Evolutionary conservation across 2,113 vertebrate genomes (phyloP), one percentile per base, ranked within the genome.

Genomic region (Sylvietta virens): DNA sequence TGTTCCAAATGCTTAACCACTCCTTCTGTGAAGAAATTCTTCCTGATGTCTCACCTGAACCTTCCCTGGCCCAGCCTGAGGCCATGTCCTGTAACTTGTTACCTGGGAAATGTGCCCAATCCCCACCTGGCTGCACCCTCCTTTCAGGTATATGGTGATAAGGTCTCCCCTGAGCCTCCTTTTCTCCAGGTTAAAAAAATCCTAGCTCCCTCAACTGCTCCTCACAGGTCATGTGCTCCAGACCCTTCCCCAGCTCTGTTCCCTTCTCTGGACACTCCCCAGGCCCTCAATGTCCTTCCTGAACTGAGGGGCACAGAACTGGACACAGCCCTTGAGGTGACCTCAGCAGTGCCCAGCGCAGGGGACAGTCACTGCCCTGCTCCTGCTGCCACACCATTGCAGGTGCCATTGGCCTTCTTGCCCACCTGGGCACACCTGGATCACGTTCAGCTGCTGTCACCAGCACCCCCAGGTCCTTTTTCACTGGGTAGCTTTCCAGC

Each of bases 401-500:
- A 28, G 33, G 27, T 20, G 27, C 7, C 37, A 4, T 2, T 35
- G 56, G 47, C 6, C 24, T 13, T 3, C 39, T 24, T 30, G 40
- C 0, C 24, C 50, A 31, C 50, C 44, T 44, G 60, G 67, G 27
- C 51, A 66, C 60, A n/a, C 0, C 37, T 66, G 53, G 53, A 1
- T n/a, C 45, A 4, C 0, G 11, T 26, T 60, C 23, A 45, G 8
- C 44, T 0, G 0, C 39, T 60, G 15, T 28, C 24, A 8, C 28
- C 77, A 74, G 7, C 53, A 40, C 0, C 16, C 19, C 9, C 69
- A 30, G 53, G 33, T 24, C 53, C 45, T 53, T 81, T 6, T 57
- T 4, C 37, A 23, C 17, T 20, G 44, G 19, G 44, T 7, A 45
- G 40, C 44, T 42, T 44, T 27, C 10, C 58, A 57, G 1, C 6